A percentile compares a stretch with the other conserved stretches of the same genome.
Conservation (phyloP, 2,113 vertebrate genomes). For the Phrynosoma blainvillii region DNA sequence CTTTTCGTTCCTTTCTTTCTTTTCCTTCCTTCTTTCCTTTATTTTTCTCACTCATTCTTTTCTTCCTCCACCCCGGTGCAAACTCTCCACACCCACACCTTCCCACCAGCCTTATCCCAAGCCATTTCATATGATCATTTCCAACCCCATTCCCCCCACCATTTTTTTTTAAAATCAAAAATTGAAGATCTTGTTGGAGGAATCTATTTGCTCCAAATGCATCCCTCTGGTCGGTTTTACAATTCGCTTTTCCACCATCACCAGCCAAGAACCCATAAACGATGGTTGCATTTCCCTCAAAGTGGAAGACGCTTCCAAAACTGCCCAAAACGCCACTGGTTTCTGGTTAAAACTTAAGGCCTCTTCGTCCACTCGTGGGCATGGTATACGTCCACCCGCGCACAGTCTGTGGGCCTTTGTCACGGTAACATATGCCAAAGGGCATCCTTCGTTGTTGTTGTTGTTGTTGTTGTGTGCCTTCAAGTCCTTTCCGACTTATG, state of each 20-base stretch:
- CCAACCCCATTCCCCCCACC: not conserved
- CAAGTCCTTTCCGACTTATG: too few species aligned
- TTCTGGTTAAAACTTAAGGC: not conserved
- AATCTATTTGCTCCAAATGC: not conserved
- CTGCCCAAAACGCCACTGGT: too few species aligned
- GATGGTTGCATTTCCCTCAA: not conserved
- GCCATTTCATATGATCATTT: not conserved
- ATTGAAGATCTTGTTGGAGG: too few species aligned
- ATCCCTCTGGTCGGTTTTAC: not conserved
- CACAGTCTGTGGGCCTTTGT: too few species aligned
- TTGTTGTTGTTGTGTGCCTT: too few species aligned
- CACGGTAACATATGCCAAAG: too few species aligned
- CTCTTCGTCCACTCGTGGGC: not conserved
- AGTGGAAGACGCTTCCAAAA: not conserved
- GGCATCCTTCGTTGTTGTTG: too few species aligned
- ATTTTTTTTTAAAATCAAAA: too few species aligned
- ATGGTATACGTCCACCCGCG: too few species aligned
- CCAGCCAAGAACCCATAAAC: not conserved
- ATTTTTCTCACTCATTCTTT: too few species aligned
- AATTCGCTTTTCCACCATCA: not conserved
- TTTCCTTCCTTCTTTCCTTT: too few species aligned
- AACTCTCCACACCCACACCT: not conserved
- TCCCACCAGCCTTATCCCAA: not conserved
- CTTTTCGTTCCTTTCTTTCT: not conserved
- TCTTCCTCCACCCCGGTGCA: not conserved